Base-by-base conservation (phyloP, 2,888 invertebrate genomes). In the Myopa tessellatipennis region DNA sequence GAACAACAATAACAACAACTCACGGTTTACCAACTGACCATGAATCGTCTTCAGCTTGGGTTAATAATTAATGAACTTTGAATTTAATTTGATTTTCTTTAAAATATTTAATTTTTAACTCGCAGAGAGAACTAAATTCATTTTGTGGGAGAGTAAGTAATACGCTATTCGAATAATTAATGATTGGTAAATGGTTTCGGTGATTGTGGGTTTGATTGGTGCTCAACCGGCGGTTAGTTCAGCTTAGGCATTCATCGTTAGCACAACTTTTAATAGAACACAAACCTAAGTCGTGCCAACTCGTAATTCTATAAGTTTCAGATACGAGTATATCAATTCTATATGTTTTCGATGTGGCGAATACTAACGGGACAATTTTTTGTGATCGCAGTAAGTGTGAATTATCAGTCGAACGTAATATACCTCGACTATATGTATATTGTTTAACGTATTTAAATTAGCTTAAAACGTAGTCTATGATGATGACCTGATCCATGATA, bases 1-100 rank as follows among this genome's bases (percentile, higher is more conserved):
- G 34, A 70, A 70, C 40, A 60, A 58, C 16, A 55, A 72, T 18
- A 45, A 45, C 45, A 38, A 50, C 7, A 70, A 18, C 14, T 6
- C 73, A 73, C 18, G 34, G 26, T 26, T 26, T 63, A 61, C 45
- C 55, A 73, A 38, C 18, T 74, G 55, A 14, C 74, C 67, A 55
- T 74, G 67, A 67, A 67, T 74, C 12, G 55, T 45, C 58, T 67
- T 34, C 61, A 40, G 36, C 55, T 16, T 55, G 55, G 55, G n/a
- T 55, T 26, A 26, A 26, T 26, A 26, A 26, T 26, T 26, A 26
- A 26, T 26, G 26, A 26, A 26, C 26, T n/a, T n/a, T n/a, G n/a
- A 3, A 50, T 8, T 10, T 8, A 50, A 14, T 26, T 26, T 26
- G 10, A 50, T 50, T 50, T 50, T 50, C 14, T 8, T 14, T 50